Conservation (phyloP, 2,113 vertebrate species). For the Cynocephalus volans region DNA sequence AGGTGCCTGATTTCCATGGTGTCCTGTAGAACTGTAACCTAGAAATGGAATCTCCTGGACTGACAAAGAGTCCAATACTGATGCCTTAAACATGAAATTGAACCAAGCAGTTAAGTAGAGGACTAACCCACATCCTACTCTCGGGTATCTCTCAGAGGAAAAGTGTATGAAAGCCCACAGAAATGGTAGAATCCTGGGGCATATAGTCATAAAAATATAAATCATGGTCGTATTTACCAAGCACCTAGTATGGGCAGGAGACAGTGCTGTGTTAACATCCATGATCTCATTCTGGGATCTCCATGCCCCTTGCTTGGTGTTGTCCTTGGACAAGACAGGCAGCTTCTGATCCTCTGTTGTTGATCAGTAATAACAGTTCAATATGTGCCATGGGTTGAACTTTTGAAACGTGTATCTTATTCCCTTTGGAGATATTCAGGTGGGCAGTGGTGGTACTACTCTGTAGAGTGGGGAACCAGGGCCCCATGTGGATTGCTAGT, state of each 20-base stretch:
- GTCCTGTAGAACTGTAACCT: not conserved
- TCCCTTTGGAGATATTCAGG: not conserved
- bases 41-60: conserved; percentile 35
- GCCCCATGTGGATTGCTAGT: fast-evolving
- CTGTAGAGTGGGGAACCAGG: not conserved
- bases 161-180: not conserved
- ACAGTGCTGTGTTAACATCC: not conserved
- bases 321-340: not conserved
- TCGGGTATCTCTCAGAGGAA: not conserved
- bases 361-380: not conserved
- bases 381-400: not conserved
- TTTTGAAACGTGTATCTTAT: not conserved
- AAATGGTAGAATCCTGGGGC: not conserved
- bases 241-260: not conserved
- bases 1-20: not conserved
- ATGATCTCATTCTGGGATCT: not conserved
- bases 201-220: not conserved
- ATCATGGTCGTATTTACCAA: not conserved
- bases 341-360: not conserved
- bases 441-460: not conserved
- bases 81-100: not conserved
- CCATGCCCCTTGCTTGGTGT: not conserved
- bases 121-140: not conserved
- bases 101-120: not conserved
- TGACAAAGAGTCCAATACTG: not conserved